Conservation (phyloP, 2,797 vertebrate genomes). For the Mormyrops boulengeri region DNA sequence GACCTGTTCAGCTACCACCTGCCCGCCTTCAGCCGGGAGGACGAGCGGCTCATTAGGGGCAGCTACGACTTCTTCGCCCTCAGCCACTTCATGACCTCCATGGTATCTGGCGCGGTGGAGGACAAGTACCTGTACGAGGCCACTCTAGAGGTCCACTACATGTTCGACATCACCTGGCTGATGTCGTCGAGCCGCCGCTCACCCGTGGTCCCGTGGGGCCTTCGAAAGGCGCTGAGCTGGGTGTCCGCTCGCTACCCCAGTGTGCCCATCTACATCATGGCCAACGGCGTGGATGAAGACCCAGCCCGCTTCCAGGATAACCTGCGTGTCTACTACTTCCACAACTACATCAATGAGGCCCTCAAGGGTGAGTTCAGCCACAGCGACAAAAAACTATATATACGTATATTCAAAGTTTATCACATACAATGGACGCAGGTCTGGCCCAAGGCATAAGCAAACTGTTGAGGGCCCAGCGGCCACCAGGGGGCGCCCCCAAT, state of each 20-base stretch:
- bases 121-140: conserved; percentile 73
- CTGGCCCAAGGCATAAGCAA: neutral
- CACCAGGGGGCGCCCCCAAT: neutral
- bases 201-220: conserved; percentile 86
- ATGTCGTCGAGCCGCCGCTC: conserved; percentile 69
- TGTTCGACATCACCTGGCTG: conserved; percentile 89
- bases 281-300: conserved; percentile 83
- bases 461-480: neutral
- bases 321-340: conserved; percentile 80
- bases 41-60: conserved; percentile 70
- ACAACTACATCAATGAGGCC: conserved; percentile 90
- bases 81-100: conserved; percentile 84
- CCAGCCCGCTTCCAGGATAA: conserved; percentile 69
- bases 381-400: neutral
- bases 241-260: conserved; percentile 70
- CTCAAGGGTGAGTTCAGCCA: conserved; percentile 78
- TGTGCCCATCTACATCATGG: conserved; percentile 78
- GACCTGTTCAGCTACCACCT: conserved; percentile 69
- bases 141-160: conserved; percentile 77
- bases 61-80: conserved; percentile 90
- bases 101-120: conserved; percentile 82
- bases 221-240: conserved; percentile 87
- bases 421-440: neutral
- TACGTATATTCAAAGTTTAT: neutral
- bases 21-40: conserved; percentile 80